A percentile compares a stretch with the other conserved stretches of the same genome.
phyloP scores from a whole-genome alignment of 2,113 vertebrate genomes.

The Rallus limicola region DNA sequence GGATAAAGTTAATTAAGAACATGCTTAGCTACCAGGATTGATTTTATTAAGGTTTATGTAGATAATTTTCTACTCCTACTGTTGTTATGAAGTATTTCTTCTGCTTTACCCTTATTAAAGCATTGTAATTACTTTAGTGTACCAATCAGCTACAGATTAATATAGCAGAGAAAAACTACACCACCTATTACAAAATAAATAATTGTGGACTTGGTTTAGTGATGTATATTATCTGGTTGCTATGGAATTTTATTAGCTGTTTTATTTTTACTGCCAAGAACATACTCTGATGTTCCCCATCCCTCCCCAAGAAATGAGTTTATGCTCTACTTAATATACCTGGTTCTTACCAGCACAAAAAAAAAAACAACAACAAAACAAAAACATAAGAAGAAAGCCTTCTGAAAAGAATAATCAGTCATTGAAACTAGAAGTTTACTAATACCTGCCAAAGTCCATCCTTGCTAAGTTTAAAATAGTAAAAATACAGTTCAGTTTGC shows the following conservation, averaged over 20 bases:
- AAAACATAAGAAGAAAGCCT: not conserved
- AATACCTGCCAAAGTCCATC: not conserved
- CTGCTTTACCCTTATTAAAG: not conserved
- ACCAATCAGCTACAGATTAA: not conserved
- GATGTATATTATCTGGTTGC: not conserved
- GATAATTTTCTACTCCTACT: not conserved
- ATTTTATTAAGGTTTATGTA: not conserved
- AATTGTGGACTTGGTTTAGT: not conserved
- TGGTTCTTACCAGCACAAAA: not conserved
- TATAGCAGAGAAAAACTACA: not conserved
- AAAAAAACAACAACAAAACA: too few species aligned
- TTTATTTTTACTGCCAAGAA: not conserved
- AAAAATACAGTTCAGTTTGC: not conserved
- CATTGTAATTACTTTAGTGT: not conserved
- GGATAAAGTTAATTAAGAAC: not conserved
- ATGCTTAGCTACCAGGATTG: not conserved
- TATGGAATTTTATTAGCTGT: not conserved
- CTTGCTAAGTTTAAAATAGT: not conserved
- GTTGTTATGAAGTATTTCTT: not conserved
- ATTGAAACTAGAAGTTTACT: not conserved
- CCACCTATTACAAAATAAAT: not conserved
- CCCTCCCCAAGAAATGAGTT: not conserved
- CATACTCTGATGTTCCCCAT: not conserved
- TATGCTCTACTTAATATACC: not conserved
- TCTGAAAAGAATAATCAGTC: not conserved